phyloP scores from a whole-genome alignment of 2,888 invertebrate species.

The Nebria salina region DNA sequence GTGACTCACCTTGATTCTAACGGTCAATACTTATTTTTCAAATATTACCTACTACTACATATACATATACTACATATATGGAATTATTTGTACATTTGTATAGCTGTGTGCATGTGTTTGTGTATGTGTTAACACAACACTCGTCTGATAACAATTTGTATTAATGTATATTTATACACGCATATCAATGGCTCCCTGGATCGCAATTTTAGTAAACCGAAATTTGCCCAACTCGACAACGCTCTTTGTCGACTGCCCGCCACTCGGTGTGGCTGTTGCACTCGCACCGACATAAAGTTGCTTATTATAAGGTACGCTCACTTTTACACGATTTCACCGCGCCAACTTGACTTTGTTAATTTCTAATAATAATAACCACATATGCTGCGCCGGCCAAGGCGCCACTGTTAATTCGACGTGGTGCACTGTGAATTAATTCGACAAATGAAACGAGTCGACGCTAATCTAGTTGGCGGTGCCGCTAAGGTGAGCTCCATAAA shows the following conservation, averaged over 20 bases:
- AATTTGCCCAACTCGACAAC: conserved; percentile 46
- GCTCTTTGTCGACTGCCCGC: conserved; percentile 19
- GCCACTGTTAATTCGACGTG: conserved; percentile 32
- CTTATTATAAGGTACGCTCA: conserved; percentile 41
- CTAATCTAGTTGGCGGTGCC: neutral
- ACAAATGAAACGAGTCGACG: neutral
- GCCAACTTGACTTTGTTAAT: conserved; percentile 42
- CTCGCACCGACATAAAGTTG: conserved; percentile 38
- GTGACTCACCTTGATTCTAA: too few relatives aligned
- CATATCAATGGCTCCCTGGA: conserved; percentile 60
- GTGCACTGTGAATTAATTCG: conserved; percentile 30
- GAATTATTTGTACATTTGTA: too few relatives aligned
- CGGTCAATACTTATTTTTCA: too few relatives aligned
- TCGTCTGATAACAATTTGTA: conserved; percentile 57
- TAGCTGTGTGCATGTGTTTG: too few relatives aligned
- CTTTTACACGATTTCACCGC: conserved; percentile 43
- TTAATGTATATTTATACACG: conserved; percentile 61
- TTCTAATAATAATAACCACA: conserved; percentile 44
- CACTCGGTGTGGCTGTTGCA: neutral
- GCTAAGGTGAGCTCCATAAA: neutral
- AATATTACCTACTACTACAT: too few relatives aligned
- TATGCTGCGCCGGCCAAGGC: conserved; percentile 20
- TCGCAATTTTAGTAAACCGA: conserved; percentile 54
- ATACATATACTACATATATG: too few relatives aligned
- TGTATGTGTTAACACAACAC: conserved; percentile 38